Evolutionary conservation across 2,888 invertebrate genomes (phyloP).

Genomic region (Pristionchus arcanus): DNA sequence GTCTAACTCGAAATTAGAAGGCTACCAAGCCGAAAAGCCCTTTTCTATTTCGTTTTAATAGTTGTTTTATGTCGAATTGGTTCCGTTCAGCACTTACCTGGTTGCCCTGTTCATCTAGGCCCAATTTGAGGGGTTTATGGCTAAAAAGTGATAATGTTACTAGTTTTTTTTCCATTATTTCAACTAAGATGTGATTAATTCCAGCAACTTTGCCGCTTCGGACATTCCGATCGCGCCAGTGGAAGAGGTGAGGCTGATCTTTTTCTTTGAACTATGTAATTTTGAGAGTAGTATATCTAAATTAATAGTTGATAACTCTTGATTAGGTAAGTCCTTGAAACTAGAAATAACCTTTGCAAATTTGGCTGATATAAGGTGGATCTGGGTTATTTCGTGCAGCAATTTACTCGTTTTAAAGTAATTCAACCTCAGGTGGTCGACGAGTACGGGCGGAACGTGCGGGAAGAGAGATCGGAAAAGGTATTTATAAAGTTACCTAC

Average conservation of each 20-base stretch:
- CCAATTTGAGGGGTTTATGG: not conserved
- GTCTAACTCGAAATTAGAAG: no score
- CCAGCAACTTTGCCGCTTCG: not conserved
- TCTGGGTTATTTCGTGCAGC: no score
- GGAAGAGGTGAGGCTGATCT: not conserved
- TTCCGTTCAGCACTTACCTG: not conserved
- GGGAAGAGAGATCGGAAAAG: not conserved
- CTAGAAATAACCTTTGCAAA: no score
- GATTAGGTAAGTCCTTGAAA: no score
- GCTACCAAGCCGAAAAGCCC: no score
- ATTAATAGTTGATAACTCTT: no score
- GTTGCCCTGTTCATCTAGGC: not conserved
- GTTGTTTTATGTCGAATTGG: not conserved
- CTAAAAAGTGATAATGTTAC: not conserved
- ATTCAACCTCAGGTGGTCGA: slow-evolving; percentile 1
- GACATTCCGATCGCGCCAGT: not conserved
- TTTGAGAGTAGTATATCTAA: no score
- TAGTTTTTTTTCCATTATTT: not conserved
- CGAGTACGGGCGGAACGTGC: not conserved
- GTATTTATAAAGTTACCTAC: not conserved
- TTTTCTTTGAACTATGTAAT: not conserved
- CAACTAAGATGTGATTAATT: not conserved
- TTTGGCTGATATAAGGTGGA: no score
- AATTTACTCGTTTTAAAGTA: not conserved
- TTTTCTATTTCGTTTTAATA: no score